phyloP scores from a whole-genome alignment of 2,113 vertebrate genomes.

The Elanus axillaris region DNA sequence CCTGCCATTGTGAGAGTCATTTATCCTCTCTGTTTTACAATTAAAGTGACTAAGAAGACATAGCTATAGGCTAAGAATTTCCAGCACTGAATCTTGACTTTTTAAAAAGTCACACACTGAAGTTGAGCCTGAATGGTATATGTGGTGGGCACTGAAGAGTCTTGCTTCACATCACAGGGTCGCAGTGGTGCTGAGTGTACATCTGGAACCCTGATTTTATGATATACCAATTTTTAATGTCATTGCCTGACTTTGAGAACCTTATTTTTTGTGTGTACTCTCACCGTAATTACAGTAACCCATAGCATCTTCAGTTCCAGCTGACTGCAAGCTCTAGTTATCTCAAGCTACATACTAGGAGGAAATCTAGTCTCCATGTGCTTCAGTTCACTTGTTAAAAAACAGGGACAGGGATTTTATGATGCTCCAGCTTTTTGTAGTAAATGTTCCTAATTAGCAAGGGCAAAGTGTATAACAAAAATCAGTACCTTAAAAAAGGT shows the following conservation, averaged over 20 bases:
- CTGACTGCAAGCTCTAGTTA: not conserved
- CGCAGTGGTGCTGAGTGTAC: not conserved
- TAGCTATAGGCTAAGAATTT: not conserved
- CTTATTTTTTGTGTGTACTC: not conserved
- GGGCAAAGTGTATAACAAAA: not conserved
- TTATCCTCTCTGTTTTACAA: not conserved
- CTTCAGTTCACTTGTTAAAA: not conserved
- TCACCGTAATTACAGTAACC: not conserved
- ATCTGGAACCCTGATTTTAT: not conserved
- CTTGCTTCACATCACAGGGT: not conserved
- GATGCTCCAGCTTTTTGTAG: not conserved
- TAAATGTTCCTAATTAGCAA: not conserved
- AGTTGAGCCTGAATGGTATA: not conserved
- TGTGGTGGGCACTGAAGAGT: not conserved
- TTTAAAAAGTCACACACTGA: not conserved
- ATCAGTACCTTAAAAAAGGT: not conserved
- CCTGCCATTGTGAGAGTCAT: not conserved
- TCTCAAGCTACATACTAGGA: not conserved
- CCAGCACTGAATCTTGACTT: not conserved
- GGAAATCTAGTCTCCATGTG: accelerated
- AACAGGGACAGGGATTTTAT: not conserved
- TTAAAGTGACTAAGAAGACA: not conserved
- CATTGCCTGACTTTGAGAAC: not conserved
- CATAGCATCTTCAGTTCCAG: not conserved
- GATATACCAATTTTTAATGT: not conserved